These are phyloP conservation scores for Zosterops lateralis DNA, from an alignment of 2,113 vertebrate species.

Conservation along the genomic window DNA sequence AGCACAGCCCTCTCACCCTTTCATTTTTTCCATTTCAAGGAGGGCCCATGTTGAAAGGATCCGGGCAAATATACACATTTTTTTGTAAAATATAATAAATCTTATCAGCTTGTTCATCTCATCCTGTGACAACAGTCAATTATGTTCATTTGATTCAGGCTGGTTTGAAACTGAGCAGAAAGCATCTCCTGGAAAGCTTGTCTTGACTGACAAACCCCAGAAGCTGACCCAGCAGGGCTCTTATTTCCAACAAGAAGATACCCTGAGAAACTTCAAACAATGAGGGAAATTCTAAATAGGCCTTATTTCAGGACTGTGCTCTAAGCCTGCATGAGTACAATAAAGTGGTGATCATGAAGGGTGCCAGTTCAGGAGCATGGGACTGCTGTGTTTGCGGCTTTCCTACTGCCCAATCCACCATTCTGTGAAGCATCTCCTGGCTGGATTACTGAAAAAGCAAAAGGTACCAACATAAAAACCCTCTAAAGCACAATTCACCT, in stretches of 20 bases:
- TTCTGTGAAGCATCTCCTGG: background rate
- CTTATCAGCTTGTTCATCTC: slow-evolving; percentile 58
- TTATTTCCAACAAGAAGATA: background rate
- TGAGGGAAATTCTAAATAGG: background rate
- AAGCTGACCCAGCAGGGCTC: background rate
- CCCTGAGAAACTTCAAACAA: slow-evolving; percentile 37
- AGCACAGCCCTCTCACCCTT: background rate
- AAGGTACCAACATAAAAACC: background rate
- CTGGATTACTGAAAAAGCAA: background rate
- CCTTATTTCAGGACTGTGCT: background rate
- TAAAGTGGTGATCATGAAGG: background rate
- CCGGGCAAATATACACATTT: background rate
- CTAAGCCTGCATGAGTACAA: background rate
- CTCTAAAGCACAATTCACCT: background rate
- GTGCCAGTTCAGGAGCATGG: background rate
- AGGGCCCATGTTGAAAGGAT: background rate
- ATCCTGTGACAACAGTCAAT: slow-evolving; percentile 31
- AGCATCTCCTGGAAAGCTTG: background rate
- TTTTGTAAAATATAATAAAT: slow-evolving; percentile 40
- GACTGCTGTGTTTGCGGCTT: background rate
- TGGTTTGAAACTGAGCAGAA: slow-evolving; percentile 49
- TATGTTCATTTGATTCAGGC: background rate
- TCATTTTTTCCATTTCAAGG: slow-evolving; percentile 21
- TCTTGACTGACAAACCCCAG: slow-evolving; percentile 49
- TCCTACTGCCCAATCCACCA: background rate